Percentiles rank a stretch among this genome's conserved stretches.
phyloP scores from a whole-genome alignment of 2,797 vertebrate species.

The Clarias pachynema region DNA sequence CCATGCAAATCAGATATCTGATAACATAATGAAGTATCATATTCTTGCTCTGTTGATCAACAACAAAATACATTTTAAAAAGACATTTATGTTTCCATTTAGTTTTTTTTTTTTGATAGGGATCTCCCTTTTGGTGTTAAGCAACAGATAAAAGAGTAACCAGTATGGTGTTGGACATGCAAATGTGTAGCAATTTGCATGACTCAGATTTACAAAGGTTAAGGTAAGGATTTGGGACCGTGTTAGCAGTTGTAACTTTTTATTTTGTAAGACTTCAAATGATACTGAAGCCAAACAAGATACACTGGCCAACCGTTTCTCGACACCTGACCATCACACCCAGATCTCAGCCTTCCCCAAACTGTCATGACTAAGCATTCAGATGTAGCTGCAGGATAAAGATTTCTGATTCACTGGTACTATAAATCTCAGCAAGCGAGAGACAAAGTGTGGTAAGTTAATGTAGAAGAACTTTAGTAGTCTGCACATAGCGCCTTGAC shows the following conservation, averaged over 20 bases:
- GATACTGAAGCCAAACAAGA: neutral
- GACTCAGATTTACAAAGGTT: slow-evolving; percentile 15
- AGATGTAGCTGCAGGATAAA: neutral
- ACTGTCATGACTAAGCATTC: no score
- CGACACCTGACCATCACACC: neutral
- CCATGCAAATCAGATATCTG: neutral
- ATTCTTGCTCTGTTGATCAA: neutral
- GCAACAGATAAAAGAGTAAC: neutral
- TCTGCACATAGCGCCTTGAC: no score
- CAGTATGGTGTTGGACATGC: slow-evolving; percentile 6
- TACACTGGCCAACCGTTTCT: neutral
- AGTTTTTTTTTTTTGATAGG: neutral
- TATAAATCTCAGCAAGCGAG: neutral
- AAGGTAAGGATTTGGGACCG: neutral
- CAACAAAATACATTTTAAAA: neutral
- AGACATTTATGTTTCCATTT: slow-evolving; percentile 7
- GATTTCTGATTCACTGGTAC: neutral
- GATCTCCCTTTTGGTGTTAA: slow-evolving; percentile 5
- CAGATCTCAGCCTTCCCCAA: neutral
- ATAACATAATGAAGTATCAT: neutral
- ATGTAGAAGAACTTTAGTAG: no score
- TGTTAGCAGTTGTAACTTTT: neutral
- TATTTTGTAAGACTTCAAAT: neutral
- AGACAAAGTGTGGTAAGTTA: no score
- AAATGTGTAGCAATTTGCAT: slow-evolving; percentile 13